Evolutionary conservation across 2,888 invertebrate genomes (phyloP), one percentile per base, ranked within the genome.

Genomic region (Nezara viridula): DNA sequence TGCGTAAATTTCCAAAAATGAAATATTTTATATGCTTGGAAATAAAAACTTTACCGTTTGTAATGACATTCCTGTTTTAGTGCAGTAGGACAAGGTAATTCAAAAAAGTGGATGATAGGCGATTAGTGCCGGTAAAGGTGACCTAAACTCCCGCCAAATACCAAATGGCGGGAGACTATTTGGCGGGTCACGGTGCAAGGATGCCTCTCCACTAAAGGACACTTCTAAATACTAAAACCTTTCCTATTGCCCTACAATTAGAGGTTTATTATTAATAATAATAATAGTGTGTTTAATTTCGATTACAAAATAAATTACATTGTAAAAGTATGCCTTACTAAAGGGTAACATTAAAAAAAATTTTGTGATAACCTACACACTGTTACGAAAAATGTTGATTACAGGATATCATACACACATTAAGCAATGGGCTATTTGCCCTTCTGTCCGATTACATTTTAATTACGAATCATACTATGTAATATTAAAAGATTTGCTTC

Each of bases 71-170:
- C 19, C 32, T 16, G 3, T 66, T 37, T 4, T 37, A 1, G 19
- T 37, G 1, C 32, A 73, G 9, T 37, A 73, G 66, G 37, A 16
- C 27, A 60, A 14, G 16, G 27, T 14, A 27, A 6, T 73, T 37
- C 6, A 21, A 60, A 73, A 73, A 27, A 37, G 19, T 32, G 37
- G 37, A 19, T 32, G 0, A 73, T 73, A 73, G 66, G 21, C 32
- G 66, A 27, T 73, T 37, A 73, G 32, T 1, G 19, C 19, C 1
- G n/a, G 32, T 73, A 73, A 73, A 37, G 66, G 32, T 73, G 37
- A 37, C 37, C 37, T 73, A 73, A 73, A 32, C 32, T 73, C 66
- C 19, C 66, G 66, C 66, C 66, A 73, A 73, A 73, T 73, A 37
- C 66, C 66, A 73, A 73, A 73, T 21, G 66, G 37, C 66, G 66